A percentile compares a stretch with the other conserved stretches of the same genome.
These are phyloP conservation scores for Cheilosia vernalis DNA, from an alignment of 2,888 invertebrate species.

Conservation along the genomic window DNA sequence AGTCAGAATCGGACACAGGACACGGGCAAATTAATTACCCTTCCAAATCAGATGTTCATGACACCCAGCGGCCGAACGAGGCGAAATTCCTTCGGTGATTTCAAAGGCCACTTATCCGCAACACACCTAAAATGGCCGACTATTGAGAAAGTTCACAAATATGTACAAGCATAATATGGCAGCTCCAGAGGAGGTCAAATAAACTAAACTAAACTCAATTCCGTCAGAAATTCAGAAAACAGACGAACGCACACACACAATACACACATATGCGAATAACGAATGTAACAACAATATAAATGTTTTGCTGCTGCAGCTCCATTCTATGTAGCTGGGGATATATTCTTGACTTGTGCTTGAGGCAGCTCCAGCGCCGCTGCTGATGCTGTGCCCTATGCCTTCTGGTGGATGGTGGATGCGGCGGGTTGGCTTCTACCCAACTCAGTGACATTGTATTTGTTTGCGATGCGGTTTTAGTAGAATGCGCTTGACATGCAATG, in stretches of 20 bases:
- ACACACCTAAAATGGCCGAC: neutral
- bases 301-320: neutral
- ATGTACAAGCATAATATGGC: neutral
- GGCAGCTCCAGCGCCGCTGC: neutral
- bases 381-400: neutral
- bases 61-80: neutral
- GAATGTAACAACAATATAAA: neutral
- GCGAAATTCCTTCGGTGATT: neutral
- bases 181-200: neutral
- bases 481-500: slow-evolving; percentile 42
- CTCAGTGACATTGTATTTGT: slow-evolving; percentile 29
- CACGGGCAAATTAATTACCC: neutral
- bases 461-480: slow-evolving; percentile 25
- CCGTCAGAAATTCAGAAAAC: neutral
- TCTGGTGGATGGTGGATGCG: no score
- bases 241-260: neutral
- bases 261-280: neutral
- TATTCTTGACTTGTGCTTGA: slow-evolving; percentile 15
- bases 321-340: neutral
- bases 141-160: neutral
- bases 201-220: neutral
- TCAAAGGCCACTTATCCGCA: neutral
- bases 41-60: neutral
- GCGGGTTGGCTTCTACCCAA: slow-evolving; percentile 12
- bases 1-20: neutral